Conservation (phyloP, 2,797 vertebrate species). For the Molothrus aeneus region DNA sequence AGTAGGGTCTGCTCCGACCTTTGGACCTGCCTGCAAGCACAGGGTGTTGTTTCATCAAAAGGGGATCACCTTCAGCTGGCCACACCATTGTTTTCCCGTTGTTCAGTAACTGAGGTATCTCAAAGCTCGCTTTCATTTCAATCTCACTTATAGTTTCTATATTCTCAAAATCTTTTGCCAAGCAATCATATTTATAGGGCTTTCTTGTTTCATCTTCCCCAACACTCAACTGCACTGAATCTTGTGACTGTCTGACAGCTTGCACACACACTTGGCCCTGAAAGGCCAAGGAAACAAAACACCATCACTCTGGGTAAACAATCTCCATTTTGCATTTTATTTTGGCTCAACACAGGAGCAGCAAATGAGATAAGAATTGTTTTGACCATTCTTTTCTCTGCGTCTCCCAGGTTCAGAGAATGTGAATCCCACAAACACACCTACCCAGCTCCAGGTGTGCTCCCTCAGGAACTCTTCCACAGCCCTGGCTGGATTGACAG, state of each 20-base stretch:
- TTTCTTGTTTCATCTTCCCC: not conserved
- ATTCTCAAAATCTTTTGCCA: no score
- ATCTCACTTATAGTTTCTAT: no score
- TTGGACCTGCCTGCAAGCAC: no score
- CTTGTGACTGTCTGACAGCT: not conserved
- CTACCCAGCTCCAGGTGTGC: conserved; percentile 16
- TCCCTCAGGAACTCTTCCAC: not conserved
- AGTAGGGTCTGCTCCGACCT: no score
- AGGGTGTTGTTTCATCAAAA: no score
- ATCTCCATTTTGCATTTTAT: not conserved
- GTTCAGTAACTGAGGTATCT: no score
- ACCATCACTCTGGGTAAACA: not conserved
- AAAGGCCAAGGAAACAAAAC: not conserved
- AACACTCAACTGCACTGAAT: not conserved
- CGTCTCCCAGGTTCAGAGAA: not conserved
- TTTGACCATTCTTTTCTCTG: not conserved
- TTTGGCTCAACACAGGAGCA: not conserved
- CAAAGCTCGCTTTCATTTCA: no score
- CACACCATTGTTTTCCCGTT: no score
- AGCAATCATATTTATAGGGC: no score
- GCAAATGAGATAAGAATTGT: not conserved
- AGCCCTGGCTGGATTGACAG: not conserved
- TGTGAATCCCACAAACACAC: not conserved
- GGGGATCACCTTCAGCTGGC: no score
- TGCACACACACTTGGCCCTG: not conserved